These are phyloP conservation scores for Buathra laborator DNA, from an alignment of 2,888 invertebrate species.

Conservation along the genomic window DNA sequence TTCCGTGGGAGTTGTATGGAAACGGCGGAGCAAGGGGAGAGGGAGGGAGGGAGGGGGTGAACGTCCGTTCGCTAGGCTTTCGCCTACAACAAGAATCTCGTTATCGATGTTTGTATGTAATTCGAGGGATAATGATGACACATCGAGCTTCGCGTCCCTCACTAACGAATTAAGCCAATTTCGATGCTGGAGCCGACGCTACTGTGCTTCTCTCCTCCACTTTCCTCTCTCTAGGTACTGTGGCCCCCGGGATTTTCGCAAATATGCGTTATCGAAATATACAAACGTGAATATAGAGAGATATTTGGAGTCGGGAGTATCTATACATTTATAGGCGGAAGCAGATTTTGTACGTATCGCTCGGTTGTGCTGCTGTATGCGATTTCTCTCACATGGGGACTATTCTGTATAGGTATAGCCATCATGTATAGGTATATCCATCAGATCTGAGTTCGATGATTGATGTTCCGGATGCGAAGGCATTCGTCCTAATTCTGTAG, in stretches of 20 bases:
- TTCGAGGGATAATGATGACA: slow-evolving; percentile 69
- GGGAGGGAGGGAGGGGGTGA: slow-evolving; percentile 1
- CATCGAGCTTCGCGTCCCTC: slow-evolving; percentile 60
- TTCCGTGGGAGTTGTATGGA: slow-evolving; percentile 40
- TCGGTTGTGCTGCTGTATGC: background rate
- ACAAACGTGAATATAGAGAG: slow-evolving; percentile 13
- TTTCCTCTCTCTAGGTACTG: background rate
- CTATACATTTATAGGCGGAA: slow-evolving; percentile 1
- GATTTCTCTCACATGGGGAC: slow-evolving; percentile 1
- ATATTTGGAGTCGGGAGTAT: background rate
- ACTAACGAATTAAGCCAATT: slow-evolving; percentile 68
- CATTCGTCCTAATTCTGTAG: slow-evolving; percentile 17
- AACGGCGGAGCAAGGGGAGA: slow-evolving; percentile 8
- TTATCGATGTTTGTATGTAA: slow-evolving; percentile 69
- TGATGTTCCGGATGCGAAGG: slow-evolving; percentile 8
- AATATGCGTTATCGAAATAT: slow-evolving; percentile 29
- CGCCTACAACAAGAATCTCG: slow-evolving; percentile 63
- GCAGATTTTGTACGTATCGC: slow-evolving; percentile 9
- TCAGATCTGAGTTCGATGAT: slow-evolving; percentile 30
- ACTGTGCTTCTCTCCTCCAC: background rate
- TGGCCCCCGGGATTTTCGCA: slow-evolving; percentile 1
- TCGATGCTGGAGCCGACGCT: slow-evolving; percentile 62
- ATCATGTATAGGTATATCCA: background rate
- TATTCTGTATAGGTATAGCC: background rate
- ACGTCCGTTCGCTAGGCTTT: slow-evolving; percentile 47